Evolutionary conservation across 2,888 invertebrate species (phyloP).

Genomic region (Hemithea aestivaria): DNA sequence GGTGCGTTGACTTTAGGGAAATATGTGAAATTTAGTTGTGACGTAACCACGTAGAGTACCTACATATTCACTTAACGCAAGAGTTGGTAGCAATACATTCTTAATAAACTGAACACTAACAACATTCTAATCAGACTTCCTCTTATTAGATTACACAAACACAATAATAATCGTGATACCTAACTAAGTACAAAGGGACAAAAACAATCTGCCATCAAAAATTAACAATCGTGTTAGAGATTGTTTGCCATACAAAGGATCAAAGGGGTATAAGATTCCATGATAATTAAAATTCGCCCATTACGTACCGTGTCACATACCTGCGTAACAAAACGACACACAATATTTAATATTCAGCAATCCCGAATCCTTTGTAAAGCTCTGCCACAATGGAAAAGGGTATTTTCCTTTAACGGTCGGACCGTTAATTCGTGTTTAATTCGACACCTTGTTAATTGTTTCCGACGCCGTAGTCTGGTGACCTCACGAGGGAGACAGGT

Average conservation of each 20-base stretch:
- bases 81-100: too few relatives aligned
- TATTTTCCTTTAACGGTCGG: slow-evolving; percentile 73
- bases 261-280: slow-evolving; percentile 31
- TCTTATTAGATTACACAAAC: too few relatives aligned
- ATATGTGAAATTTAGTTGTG: too few relatives aligned
- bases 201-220: slow-evolving; percentile 21
- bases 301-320: slow-evolving; percentile 47
- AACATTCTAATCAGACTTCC: too few relatives aligned
- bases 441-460: slow-evolving; percentile 80
- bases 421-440: slow-evolving; percentile 78
- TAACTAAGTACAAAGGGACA: not conserved
- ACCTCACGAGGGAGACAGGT: slow-evolving; percentile 59
- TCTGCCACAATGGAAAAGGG: slow-evolving; percentile 74
- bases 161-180: too few relatives aligned
- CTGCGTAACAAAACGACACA: slow-evolving; percentile 69
- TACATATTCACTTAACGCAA: too few relatives aligned
- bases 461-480: slow-evolving; percentile 73
- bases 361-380: slow-evolving; percentile 74
- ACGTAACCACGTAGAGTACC: too few relatives aligned
- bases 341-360: slow-evolving; percentile 76
- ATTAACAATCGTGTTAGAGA: slow-evolving; percentile 24
- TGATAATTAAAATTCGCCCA: slow-evolving; percentile 48
- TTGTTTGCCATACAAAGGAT: slow-evolving; percentile 24
- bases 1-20: too few relatives aligned
- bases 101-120: too few relatives aligned